These are phyloP conservation scores for Xestia xanthographa DNA, from an alignment of 2,888 invertebrate species.

Conservation along the genomic window DNA sequence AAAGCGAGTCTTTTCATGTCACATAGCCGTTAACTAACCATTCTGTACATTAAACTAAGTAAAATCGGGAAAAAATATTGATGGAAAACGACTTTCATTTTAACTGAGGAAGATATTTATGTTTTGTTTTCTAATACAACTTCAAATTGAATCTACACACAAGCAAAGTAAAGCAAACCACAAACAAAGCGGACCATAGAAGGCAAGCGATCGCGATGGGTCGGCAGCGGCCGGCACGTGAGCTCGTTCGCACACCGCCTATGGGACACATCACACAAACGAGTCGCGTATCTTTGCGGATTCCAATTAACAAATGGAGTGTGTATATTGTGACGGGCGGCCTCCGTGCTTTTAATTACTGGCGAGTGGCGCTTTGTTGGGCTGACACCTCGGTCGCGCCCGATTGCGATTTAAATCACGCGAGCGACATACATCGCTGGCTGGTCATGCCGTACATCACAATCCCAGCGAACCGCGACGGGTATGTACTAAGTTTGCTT, in stretches of 20 bases:
- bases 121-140: neutral
- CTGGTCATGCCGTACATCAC: conserved; percentile 33
- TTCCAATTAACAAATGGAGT: conserved; percentile 78
- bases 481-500: conserved; percentile 25
- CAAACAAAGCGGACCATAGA: neutral
- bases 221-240: neutral
- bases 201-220: conserved; percentile 9
- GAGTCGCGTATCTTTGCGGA: conserved; percentile 62
- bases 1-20: too few species aligned
- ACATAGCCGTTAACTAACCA: neutral
- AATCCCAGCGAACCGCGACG: conserved; percentile 18
- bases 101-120: neutral
- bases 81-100: neutral
- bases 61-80: neutral
- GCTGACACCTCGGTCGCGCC: conserved; percentile 57
- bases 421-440: conserved; percentile 52
- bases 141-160: neutral
- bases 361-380: conserved; percentile 62
- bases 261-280: conserved; percentile 54
- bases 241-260: neutral
- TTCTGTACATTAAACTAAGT: neutral
- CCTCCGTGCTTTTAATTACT: conserved; percentile 70
- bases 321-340: conserved; percentile 60
- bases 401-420: conserved; percentile 64
- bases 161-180: neutral